Evolutionary conservation across 2,113 vertebrate species (phyloP), one percentile per base, ranked within the genome.

Genomic region (Grantiella picta): DNA sequence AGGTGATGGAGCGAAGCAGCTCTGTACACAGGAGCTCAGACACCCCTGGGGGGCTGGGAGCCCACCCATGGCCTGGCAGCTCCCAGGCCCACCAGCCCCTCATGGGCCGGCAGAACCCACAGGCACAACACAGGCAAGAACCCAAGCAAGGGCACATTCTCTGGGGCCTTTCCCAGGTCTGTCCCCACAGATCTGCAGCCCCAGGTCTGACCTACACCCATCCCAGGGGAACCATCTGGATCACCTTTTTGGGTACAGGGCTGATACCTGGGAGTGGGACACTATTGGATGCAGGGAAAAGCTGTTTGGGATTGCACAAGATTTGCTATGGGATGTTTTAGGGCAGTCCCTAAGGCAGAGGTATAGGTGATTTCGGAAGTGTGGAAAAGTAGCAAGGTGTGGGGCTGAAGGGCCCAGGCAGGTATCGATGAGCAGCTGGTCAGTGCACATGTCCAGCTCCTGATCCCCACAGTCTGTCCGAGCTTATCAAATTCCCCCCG

Each of bases 181-280:
- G 13, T 6, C 20, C 75, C 38, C 22, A 17, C 8, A 23, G 23
- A 31, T 4, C 50, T 20, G 4, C 63, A 54, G 53, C 78, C 40
- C 14, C 22, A 2, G 2, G 2, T 9, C 52, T 38, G 22, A 35
- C n/a, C 76, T 68, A 3, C 4, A 5, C 22, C 53, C 52, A 15
- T 2, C 5, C 44, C 21, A 20, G 21, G 3, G n/a, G 65, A 29
- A 31, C 12, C 15, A 27, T 28, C 11, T 17, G 12, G 20, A 10
- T 11, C 4, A 0, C 49, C 25, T 15, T 11, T 21, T 0, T 8
- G 35, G 44, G 7, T 8, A 5, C 5, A 2, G 13, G 13, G 21
- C 11, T 33, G 21, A 13, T 49, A 33, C 5, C 45, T 18, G 15
- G 20, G 11, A 40, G 5, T 47, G 60, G n/a, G 23, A 49, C 21